phyloP scores from a whole-genome alignment of 2,797 vertebrate species.

The Syngnathus acus region DNA sequence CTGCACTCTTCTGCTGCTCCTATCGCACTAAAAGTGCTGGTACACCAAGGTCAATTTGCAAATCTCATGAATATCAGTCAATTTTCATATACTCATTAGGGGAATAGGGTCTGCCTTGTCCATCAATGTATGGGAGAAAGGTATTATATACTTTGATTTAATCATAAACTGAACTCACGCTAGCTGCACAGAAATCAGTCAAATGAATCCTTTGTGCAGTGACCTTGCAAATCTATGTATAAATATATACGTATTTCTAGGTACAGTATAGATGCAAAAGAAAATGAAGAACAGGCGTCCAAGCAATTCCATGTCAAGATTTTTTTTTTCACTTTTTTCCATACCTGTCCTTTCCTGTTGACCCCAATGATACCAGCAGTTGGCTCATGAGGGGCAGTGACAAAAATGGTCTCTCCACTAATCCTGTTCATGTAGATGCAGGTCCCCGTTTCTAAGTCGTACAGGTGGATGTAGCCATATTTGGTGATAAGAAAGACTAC shows the following conservation, averaged over 20 bases:
- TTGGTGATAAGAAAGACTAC: slow-evolving; percentile 99
- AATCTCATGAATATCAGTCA: slow-evolving; percentile 7
- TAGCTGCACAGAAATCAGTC: too few relatives aligned
- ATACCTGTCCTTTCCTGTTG: slow-evolving; percentile 96
- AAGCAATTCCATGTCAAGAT: not conserved
- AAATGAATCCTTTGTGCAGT: too few relatives aligned
- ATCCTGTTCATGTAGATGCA: slow-evolving; percentile 99
- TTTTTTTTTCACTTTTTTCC: not conserved
- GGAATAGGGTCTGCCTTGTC: not conserved
- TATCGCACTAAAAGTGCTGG: slow-evolving; percentile 38
- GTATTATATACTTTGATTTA: not conserved
- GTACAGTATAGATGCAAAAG: not conserved
- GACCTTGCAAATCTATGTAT: not conserved
- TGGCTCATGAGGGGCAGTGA: slow-evolving; percentile 95
- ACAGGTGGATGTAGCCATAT: slow-evolving; percentile 98
- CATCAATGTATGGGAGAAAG: not conserved
- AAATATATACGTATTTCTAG: not conserved
- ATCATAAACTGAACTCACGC: not conserved
- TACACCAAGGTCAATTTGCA: slow-evolving; percentile 16
- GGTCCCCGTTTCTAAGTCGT: slow-evolving; percentile 96
- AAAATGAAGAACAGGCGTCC: not conserved
- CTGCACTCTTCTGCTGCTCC: slow-evolving; percentile 37
- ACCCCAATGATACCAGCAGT: slow-evolving; percentile 98
- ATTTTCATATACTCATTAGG: not conserved
- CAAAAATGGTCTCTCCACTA: slow-evolving; percentile 98